Conservation (phyloP, 2,888 invertebrate genomes). For the Erebia ligea region DNA sequence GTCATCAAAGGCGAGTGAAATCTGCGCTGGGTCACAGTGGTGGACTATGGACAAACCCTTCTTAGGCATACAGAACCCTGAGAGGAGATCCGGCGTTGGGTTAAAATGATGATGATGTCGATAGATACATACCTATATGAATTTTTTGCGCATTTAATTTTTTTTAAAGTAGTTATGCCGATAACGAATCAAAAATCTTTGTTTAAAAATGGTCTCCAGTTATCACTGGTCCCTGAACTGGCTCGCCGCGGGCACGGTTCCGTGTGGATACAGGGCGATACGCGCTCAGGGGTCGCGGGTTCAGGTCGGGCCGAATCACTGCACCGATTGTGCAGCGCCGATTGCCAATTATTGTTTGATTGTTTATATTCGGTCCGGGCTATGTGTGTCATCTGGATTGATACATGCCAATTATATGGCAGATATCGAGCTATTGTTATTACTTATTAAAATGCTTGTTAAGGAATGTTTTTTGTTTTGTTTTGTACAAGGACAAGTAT, state of each 20-base stretch:
- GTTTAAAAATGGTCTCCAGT: background rate
- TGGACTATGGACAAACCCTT: too few relatives aligned
- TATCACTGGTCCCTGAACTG: conserved; percentile 25
- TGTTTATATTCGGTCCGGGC: conserved; percentile 10
- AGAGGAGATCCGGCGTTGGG: too few relatives aligned
- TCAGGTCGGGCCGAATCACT: conserved; percentile 34
- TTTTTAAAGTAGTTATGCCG: background rate
- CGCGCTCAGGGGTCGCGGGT: conserved; percentile 32
- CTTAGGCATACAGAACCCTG: too few relatives aligned
- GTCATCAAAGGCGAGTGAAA: too few relatives aligned
- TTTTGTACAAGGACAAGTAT: too few relatives aligned
- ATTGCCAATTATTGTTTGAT: conserved; percentile 23
- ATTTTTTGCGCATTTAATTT: too few relatives aligned
- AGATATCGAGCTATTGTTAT: background rate
- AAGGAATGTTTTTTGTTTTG: too few relatives aligned
- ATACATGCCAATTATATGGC: conserved; percentile 3
- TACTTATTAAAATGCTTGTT: too few relatives aligned
- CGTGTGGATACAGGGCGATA: conserved; percentile 42
- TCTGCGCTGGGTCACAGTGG: too few relatives aligned
- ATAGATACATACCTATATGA: too few relatives aligned
- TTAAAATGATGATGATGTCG: too few relatives aligned
- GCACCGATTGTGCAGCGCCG: conserved; percentile 37
- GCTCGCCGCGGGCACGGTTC: conserved; percentile 35
- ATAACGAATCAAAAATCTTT: background rate
- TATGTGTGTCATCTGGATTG: conserved; percentile 6